Evolutionary conservation across 1,140 invertebrate genomes (phyloP).

Genomic region (Ptiloglossa arizonensis): DNA sequence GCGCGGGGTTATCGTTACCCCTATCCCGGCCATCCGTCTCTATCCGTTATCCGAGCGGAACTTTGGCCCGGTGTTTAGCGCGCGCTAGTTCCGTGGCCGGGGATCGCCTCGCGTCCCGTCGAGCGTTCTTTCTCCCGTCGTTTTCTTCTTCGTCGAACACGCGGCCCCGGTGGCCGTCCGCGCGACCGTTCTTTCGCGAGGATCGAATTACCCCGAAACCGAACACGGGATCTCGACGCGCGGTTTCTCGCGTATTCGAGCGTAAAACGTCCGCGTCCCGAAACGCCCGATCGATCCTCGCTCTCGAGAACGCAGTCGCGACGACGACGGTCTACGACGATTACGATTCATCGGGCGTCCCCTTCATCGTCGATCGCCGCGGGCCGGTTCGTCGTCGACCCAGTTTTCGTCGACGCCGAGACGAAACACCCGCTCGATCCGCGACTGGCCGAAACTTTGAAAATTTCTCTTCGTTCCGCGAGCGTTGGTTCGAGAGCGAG

Average conservation of each 20-base stretch:
- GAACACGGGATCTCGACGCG: no score
- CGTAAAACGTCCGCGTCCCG: no score
- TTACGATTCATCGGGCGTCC: constrained; percentile 31
- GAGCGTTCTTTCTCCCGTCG: no score
- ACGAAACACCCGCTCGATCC: not conserved
- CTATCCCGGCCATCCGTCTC: not conserved
- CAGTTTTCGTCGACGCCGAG: constrained; percentile 20
- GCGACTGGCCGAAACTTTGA: not conserved
- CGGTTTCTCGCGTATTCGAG: no score
- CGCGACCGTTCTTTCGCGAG: not conserved
- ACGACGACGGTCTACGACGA: constrained; percentile 45
- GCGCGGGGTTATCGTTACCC: not conserved
- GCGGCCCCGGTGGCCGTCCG: no score
- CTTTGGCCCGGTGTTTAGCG: not conserved
- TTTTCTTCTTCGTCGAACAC: no score
- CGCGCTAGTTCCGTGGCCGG: constrained; percentile 28
- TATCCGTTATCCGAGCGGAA: not conserved
- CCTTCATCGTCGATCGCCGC: constrained; percentile 39
- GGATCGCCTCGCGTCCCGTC: no score
- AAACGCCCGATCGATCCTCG: not conserved
- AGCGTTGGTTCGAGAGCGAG: no score
- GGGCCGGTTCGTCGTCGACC: constrained; percentile 28
- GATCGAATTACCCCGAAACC: no score
- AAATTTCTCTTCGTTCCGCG: not conserved
- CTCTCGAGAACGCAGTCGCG: constrained; percentile 29